Evolutionary conservation across 2,888 invertebrate species (phyloP), one percentile per base, ranked within the genome.

Genomic region (Auanema sp.): DNA sequence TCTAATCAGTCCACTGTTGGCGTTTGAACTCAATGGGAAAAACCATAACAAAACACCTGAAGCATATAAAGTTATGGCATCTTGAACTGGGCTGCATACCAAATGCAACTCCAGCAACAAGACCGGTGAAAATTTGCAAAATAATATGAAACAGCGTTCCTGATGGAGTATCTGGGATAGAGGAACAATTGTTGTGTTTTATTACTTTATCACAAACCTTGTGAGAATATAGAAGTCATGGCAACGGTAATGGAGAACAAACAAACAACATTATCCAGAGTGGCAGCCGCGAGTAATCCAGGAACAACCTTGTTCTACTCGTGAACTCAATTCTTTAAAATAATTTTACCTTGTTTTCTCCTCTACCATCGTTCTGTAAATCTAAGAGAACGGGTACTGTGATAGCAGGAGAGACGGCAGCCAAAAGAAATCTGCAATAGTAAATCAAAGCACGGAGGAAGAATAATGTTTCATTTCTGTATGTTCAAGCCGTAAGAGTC

Each of bases 361-460:
- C 60, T 18, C 47, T 25, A n/a, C 57, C 62, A 18, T 57, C 50
- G n/a, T 57, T 62, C 24, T 60, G 52, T 33, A 65, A n/a, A 1
- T 60, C 57, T 1, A 65, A 40, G 52, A 60, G 56, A 0, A 72
- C 63, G 8, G 77, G 77, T 12, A 69, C 73, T 41, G 78, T 75
- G 40, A 77, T 69, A 14, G 79, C 76, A 11, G 78, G 77, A 3
- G 77, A 75, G 12, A 71, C 72, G n/a, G 79, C 64, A 24, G 75
- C 69, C 10, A 77, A 56, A 18, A 74, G 56, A 42, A 65, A 69
- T 23, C 75, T 62, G 14, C 43, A 11, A 43, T 43, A 43, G 43
- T 43, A 16, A 47, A 16, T 16, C 8, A 47, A 6, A 3, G 3
- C 18, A 5, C 16, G 3, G 4, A 6, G 3, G 16, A 47, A 47